Percentiles rank a stretch among this genome's conserved stretches.
These are phyloP conservation scores for Okapia johnstoni DNA, from an alignment of 2,113 vertebrate species.

Conservation along the genomic window DNA sequence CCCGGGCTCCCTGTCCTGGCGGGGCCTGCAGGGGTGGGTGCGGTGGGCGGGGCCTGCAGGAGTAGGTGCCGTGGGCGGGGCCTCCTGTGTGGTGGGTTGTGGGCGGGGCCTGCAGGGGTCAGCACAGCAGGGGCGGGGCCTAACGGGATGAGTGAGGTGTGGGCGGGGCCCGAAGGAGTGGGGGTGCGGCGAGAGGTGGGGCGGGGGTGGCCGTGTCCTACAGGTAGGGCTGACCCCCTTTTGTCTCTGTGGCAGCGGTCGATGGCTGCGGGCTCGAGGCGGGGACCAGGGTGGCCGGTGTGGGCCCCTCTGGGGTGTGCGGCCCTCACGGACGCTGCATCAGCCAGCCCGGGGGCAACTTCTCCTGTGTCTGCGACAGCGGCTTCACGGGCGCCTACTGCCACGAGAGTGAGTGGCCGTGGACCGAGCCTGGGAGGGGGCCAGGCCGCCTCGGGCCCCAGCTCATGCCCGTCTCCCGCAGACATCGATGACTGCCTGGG, in stretches of 20 bases:
- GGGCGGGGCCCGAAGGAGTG: not conserved
- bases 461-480: constrained; percentile 49
- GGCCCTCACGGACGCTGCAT: constrained; percentile 92
- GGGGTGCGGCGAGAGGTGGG: not conserved
- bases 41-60: not conserved
- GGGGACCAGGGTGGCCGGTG: constrained; percentile 83
- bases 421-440: not conserved
- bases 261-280: constrained; percentile 94
- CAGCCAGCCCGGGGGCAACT: constrained; percentile 93
- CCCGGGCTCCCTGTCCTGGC: constrained; percentile 93
- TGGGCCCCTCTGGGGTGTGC: constrained; percentile 90
- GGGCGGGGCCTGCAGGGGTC: not conserved
- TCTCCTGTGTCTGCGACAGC: constrained; percentile 92
- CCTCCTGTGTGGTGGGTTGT: not conserved
- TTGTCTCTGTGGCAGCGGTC: constrained; percentile 82
- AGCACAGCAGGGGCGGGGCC: not conserved
- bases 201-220: not conserved
- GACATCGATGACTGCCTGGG: constrained; percentile 94
- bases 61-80: constrained; percentile 41
- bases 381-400: constrained; percentile 96
- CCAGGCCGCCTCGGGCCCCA: rapidly evolving
- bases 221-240: not conserved
- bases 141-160: constrained; percentile 67
- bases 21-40: constrained; percentile 89
- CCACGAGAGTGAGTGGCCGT: constrained; percentile 92